Conservation (phyloP, 53 echinoderm and acorn worm species). For the Temnopleurus reevesii region DNA sequence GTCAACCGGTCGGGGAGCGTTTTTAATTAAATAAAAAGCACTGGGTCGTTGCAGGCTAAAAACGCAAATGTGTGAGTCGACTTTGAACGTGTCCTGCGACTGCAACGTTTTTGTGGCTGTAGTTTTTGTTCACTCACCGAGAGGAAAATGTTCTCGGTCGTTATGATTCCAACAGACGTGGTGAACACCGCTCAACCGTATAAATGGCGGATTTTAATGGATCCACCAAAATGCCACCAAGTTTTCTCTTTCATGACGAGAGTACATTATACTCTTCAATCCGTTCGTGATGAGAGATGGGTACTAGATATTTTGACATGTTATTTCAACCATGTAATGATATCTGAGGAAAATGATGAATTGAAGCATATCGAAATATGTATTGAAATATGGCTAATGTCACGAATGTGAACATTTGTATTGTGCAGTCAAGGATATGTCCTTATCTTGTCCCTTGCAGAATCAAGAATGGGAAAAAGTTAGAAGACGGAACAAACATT, state of each 20-base stretch:
- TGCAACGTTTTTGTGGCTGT: neutral
- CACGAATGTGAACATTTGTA: neutral
- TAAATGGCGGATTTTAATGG: conserved; percentile 22
- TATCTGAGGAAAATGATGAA: too few relatives aligned
- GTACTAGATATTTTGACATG: neutral
- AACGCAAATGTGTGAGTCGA: too few relatives aligned
- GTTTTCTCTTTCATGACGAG: neutral
- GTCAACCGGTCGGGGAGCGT: neutral
- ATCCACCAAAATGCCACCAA: conserved; percentile 5
- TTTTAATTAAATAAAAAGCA: neutral
- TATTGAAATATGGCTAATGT: neutral
- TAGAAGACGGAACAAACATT: too few relatives aligned
- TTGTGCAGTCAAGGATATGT: too few relatives aligned
- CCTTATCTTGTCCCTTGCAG: too few relatives aligned
- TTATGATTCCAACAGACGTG: neutral
- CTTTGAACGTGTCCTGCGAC: too few relatives aligned
- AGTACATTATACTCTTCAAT: neutral
- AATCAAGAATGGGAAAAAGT: too few relatives aligned
- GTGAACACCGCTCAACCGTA: neutral
- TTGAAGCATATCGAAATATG: neutral
- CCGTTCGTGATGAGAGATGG: neutral
- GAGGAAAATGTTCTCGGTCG: neutral
- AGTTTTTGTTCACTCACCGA: neutral
- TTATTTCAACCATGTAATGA: neutral
- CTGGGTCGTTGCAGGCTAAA: too few relatives aligned